Conservation (phyloP, 2,888 invertebrate species). For the Pandemis cinnamomeana region DNA sequence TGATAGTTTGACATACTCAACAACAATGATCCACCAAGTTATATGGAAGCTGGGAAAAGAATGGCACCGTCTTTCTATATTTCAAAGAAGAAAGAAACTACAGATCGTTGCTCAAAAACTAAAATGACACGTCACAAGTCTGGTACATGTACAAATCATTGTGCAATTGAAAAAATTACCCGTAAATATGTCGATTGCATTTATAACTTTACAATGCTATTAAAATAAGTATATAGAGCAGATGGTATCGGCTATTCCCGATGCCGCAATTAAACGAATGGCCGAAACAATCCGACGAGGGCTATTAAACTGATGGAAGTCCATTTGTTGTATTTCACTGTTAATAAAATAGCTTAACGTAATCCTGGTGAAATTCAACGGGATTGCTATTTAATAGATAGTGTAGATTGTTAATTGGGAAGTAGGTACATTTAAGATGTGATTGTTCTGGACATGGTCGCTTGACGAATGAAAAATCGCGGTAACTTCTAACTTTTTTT, state of each 20-base stretch:
- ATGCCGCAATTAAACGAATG: conserved; percentile 60
- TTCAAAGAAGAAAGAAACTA: too few species aligned
- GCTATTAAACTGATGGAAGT: conserved; percentile 68
- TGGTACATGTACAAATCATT: background rate
- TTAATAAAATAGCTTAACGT: conserved; percentile 47
- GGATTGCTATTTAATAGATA: background rate
- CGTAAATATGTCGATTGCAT: background rate
- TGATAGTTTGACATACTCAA: too few species aligned
- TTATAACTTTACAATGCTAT: background rate
- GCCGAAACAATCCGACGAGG: conserved; percentile 59
- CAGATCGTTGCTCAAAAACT: too few species aligned
- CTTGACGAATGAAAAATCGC: too few species aligned
- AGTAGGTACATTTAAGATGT: background rate
- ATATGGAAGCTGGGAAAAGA: too few species aligned
- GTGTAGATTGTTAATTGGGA: too few species aligned
- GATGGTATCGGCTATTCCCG: conserved; percentile 50
- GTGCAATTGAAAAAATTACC: background rate
- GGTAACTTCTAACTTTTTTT: too few species aligned
- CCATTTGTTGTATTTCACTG: conserved; percentile 51
- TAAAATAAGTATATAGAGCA: conserved; percentile 45
- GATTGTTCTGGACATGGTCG: too few species aligned
- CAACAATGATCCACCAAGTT: too few species aligned
- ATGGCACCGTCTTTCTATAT: too few species aligned
- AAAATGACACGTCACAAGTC: too few species aligned
- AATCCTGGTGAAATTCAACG: conserved; percentile 1